phyloP scores from a whole-genome alignment of 2,888 invertebrate species.

The Caenorhabditis sinica region DNA sequence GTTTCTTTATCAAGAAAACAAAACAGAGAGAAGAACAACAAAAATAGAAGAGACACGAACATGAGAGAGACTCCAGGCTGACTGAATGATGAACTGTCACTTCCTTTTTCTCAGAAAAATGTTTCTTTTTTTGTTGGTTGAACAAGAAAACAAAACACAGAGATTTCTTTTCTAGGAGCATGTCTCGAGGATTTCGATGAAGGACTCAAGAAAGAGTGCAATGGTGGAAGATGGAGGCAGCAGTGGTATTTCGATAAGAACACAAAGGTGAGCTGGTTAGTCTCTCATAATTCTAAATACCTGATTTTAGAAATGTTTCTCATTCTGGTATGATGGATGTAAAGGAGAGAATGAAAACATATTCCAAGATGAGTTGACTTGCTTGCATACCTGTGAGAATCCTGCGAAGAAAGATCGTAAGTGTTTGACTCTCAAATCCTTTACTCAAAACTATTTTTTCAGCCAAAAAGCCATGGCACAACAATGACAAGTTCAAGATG shows the following conservation, averaged over 20 bases:
- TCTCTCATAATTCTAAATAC: not conserved
- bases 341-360: constrained; percentile 78
- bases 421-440: constrained; percentile 3
- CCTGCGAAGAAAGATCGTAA: constrained; percentile 77
- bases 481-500: constrained; percentile 76
- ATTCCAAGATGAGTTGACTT: constrained; percentile 79
- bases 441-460: constrained; percentile 25
- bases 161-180: constrained; percentile 65
- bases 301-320: constrained; percentile 72
- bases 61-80: not conserved
- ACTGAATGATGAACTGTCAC: constrained; percentile 49
- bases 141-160: constrained; percentile 36
- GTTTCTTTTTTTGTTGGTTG: constrained; percentile 15
- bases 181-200: constrained; percentile 82
- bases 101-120: constrained; percentile 26
- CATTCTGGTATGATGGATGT: constrained; percentile 83
- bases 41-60: constrained; percentile 25
- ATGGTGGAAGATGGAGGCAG: constrained; percentile 82
- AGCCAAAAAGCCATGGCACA: constrained; percentile 79
- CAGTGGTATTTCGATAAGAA: constrained; percentile 80
- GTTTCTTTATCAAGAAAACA: not conserved
- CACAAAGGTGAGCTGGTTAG: constrained; percentile 62
- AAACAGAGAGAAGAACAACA: constrained; percentile 19
- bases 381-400: constrained; percentile 79
- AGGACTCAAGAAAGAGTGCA: constrained; percentile 81